Evolutionary conservation across 2,888 invertebrate genomes (phyloP), one percentile per base, ranked within the genome.

Genomic region (Scotopteryx bipunctaria): DNA sequence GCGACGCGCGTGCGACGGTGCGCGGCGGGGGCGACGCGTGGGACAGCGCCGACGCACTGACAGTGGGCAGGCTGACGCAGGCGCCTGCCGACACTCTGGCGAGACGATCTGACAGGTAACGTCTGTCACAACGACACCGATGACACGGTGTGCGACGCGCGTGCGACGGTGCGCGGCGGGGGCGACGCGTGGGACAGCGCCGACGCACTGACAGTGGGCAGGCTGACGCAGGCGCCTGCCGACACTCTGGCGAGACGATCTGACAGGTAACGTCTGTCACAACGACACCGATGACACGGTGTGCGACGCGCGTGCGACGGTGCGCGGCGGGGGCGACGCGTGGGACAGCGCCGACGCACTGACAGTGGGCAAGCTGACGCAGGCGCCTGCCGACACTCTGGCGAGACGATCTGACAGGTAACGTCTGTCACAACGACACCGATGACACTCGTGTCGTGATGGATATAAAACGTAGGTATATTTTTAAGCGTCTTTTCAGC

Each of bases 341-440:
- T 21, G 36, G 21, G 6, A n/a, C 5, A 14, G 67, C 5, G 63
- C 68, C 0, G 65, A 60, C n/a, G 44, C 37, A 1, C 64, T 86
- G n/a, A 87, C 80, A 0, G 73, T 88, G 1, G 83, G 81, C 0
- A 72, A 69, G 2, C 63, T 86, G 27, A 79, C 80, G 15, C 73
- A 71, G 0, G 75, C 78, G 0, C 66, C 75, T 1, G 76, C 73
- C 0, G 64, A 61, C 1, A 76, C 78, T 0, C 72, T 78, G 9
- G 57, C 63, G 72, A 36, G 92, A 82, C 82, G 91, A 75, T 56
- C 91, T 76, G 60, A 86, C 92, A 63, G 86, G 87, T 84, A 29
- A 44, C 2, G 1, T 11, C 8, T 19, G 2, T 2, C 6, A 14
- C 21, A 13, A 8, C 3, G 37, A 23, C 23, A 13, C 23, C 5